Percentiles rank a stretch among this genome's conserved stretches.
Evolutionary conservation across 2,888 invertebrate genomes (phyloP).

Genomic region (Gymnocheta viridis): DNA sequence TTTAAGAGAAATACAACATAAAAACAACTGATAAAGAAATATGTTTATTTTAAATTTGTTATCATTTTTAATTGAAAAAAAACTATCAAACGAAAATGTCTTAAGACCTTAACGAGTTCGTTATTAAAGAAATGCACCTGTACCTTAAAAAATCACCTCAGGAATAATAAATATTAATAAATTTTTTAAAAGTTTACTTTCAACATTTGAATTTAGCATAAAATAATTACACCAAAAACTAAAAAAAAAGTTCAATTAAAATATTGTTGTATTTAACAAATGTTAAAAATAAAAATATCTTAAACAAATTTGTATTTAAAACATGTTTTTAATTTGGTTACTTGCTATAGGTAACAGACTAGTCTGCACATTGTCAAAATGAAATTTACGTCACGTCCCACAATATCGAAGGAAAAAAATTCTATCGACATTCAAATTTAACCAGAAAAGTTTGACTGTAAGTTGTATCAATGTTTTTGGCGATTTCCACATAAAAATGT

Average conservation of each 20-base stretch:
- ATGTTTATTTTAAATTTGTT: conserved; percentile 36
- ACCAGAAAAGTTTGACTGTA: no score
- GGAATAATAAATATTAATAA: conserved; percentile 47
- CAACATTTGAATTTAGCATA: conserved; percentile 22
- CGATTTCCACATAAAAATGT: no score
- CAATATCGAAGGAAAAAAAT: no score
- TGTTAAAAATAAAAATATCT: conserved; percentile 29
- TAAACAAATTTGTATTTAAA: conserved; percentile 10
- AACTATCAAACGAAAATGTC: conserved; percentile 22
- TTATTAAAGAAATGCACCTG: conserved; percentile 39
- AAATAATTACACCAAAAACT: conserved; percentile 27
- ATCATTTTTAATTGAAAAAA: conserved; percentile 13
- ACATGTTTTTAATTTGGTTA: not conserved
- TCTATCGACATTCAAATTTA: no score
- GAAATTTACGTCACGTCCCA: no score
- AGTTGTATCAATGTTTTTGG: no score
- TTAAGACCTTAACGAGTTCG: conserved; percentile 32
- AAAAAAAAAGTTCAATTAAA: conserved; percentile 40
- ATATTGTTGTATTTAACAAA: conserved; percentile 56
- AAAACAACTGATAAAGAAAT: conserved; percentile 24
- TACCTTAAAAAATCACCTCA: conserved; percentile 65
- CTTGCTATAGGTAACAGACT: not conserved
- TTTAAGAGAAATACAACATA: conserved; percentile 54
- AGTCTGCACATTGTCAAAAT: no score
- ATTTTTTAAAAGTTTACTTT: conserved; percentile 26